Percentiles rank a stretch among this genome's conserved stretches.
These are phyloP conservation scores for Tupaia chinensis DNA, from an alignment of 2,113 vertebrate species.

Conservation along the genomic window DNA sequence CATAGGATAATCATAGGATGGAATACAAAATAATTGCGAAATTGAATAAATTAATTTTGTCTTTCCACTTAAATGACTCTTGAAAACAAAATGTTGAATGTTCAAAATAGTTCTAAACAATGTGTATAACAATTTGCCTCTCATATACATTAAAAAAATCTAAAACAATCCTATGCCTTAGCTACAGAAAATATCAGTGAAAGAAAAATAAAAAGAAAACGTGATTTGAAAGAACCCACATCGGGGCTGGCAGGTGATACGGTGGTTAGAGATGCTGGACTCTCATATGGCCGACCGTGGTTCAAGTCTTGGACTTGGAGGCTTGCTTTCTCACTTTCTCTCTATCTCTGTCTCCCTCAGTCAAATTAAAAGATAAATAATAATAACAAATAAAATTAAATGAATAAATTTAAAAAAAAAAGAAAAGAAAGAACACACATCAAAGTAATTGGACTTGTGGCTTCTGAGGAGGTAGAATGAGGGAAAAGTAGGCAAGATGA, in stretches of 20 bases:
- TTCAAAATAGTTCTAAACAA: not conserved
- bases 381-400: too few relatives aligned
- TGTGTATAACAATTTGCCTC: not conserved
- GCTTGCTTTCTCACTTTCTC: too few relatives aligned
- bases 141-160: constrained; percentile 2
- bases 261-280: too few relatives aligned
- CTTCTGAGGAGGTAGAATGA: not conserved
- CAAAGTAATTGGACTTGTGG: not conserved
- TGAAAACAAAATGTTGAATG: constrained; percentile 14
- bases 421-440: too few relatives aligned
- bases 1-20: not conserved
- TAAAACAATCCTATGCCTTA: not conserved
- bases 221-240: too few relatives aligned
- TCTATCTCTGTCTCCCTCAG: too few relatives aligned
- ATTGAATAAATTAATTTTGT: constrained; percentile 12
- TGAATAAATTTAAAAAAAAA: not conserved
- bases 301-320: too few relatives aligned
- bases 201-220: not conserved
- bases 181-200: constrained; percentile 14
- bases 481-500: not conserved
- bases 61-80: constrained; percentile 14
- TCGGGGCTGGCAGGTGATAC: too few relatives aligned
- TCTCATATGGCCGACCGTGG: too few relatives aligned
- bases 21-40: constrained; percentile 14
- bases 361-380: too few relatives aligned